phyloP scores from a whole-genome alignment of 2,888 invertebrate species.

The Pachycephus smyrnensis region DNA sequence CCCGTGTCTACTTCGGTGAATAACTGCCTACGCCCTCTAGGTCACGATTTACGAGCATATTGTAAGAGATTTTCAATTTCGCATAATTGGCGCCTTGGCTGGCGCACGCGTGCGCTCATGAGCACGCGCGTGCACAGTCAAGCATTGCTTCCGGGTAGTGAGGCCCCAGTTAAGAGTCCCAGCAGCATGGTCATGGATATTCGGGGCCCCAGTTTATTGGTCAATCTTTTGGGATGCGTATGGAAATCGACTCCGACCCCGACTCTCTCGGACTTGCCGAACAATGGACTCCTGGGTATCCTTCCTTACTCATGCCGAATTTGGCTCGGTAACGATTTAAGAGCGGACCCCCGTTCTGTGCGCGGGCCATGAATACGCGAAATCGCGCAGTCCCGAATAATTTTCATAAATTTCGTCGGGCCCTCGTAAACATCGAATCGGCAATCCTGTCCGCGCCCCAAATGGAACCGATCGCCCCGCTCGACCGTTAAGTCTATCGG shows the following conservation, averaged over 20 bases:
- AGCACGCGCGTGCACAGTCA: conserved; percentile 25
- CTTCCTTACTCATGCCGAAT: conserved; percentile 11
- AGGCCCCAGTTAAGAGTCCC: conserved; percentile 5
- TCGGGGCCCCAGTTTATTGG: conserved; percentile 39
- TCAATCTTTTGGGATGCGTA: conserved; percentile 33
- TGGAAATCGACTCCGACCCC: conserved; percentile 28
- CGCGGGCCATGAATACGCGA: conserved; percentile 44
- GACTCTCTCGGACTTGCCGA: conserved; percentile 24
- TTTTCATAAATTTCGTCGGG: conserved; percentile 60
- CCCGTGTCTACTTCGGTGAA: not conserved
- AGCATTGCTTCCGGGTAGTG: conserved; percentile 37
- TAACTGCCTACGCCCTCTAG: not conserved
- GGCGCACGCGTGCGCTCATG: conserved; percentile 19
- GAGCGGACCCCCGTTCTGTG: conserved; percentile 5
- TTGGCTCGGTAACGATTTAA: conserved; percentile 4
- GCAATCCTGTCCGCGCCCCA: conserved; percentile 21
- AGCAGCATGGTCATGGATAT: not conserved
- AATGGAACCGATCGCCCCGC: conserved; percentile 12
- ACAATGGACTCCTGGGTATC: conserved; percentile 36
- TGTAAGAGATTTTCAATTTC: conserved; percentile 50
- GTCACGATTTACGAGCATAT: conserved; percentile 38
- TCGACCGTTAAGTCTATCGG: conserved; percentile 1
- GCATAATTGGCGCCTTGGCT: conserved; percentile 44
- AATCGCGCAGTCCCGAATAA: conserved; percentile 55
- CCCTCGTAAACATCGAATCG: conserved; percentile 52